Evolutionary conservation across 1,140 invertebrate species (phyloP).

Genomic region (Eriocheir sinensis): DNA sequence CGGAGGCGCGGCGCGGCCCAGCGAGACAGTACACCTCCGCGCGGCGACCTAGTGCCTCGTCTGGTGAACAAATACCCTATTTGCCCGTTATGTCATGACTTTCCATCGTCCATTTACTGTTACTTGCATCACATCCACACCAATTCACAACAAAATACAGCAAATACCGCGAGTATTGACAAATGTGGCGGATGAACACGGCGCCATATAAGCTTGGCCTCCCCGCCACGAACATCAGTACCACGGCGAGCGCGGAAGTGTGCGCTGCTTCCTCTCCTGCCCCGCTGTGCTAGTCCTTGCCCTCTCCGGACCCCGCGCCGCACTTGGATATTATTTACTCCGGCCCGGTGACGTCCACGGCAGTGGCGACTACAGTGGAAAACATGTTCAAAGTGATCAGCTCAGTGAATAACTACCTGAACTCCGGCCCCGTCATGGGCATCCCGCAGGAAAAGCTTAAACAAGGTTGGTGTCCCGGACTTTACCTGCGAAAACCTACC

Average conservation of each 20-base stretch:
- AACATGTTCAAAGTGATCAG: constrained; percentile 73
- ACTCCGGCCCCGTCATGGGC: constrained; percentile 67
- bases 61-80: not conserved
- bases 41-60: constrained; percentile 47
- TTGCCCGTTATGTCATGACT: not conserved
- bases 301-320: not conserved
- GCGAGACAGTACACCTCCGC: constrained; percentile 73
- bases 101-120: no score
- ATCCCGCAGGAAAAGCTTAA: constrained; percentile 73
- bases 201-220: constrained; percentile 60
- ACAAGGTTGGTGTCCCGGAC: constrained; percentile 69
- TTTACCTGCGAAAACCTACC: constrained; percentile 5
- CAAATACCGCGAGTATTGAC: not conserved
- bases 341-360: constrained; percentile 38
- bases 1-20: constrained; percentile 41
- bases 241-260: constrained; percentile 68
- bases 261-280: constrained; percentile 15
- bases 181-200: constrained; percentile 30
- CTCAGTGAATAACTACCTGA: constrained; percentile 73
- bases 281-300: constrained; percentile 52
- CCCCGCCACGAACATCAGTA: constrained; percentile 55
- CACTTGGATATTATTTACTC: constrained; percentile 60
- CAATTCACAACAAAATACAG: not conserved
- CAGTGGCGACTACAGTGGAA: constrained; percentile 58
- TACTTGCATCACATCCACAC: no score